These are phyloP conservation scores for Synanthedon andrenaeformis DNA, from an alignment of 2,888 invertebrate species.

Conservation along the genomic window DNA sequence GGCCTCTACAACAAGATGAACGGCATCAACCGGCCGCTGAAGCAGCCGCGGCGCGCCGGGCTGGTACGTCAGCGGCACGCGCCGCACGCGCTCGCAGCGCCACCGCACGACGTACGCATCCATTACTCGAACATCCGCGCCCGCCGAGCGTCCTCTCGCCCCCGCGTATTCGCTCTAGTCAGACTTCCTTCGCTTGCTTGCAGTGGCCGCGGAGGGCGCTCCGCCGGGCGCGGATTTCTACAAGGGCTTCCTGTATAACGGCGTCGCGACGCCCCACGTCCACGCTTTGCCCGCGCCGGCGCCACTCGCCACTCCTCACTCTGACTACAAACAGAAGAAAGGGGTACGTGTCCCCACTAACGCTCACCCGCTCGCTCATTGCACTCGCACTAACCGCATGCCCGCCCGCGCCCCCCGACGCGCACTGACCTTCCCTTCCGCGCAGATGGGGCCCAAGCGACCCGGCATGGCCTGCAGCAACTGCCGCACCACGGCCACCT, in stretches of 20 bases:
- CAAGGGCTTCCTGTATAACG: conserved; percentile 86
- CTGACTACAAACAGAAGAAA: conserved; percentile 68
- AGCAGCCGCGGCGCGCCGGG: conserved; percentile 89
- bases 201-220: conserved; percentile 86
- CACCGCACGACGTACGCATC: conserved; percentile 48
- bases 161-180: conserved; percentile 15
- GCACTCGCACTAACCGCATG: conserved; percentile 7
- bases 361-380: conserved; percentile 7
- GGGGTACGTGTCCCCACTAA: conserved; percentile 48
- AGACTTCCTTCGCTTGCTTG: conserved; percentile 62
- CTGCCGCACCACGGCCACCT: conserved; percentile 91
- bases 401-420: not conserved
- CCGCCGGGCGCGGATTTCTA: conserved; percentile 87
- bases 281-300: conserved; percentile 15
- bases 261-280: conserved; percentile 52
- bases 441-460: conserved; percentile 76
- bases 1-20: conserved; percentile 99
- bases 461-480: conserved; percentile 88
- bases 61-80: conserved; percentile 83
- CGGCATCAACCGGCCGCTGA: conserved; percentile 96
- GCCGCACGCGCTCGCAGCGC: conserved; percentile 47
- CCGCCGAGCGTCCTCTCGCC: conserved; percentile 15
- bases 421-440: conserved; percentile 5
- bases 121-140: conserved; percentile 16
- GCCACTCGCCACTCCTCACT: conserved; percentile 28